A percentile compares a stretch with the other conserved stretches of the same genome.
Conservation (phyloP, 2,797 vertebrate genomes). For the Betta splendens region DNA sequence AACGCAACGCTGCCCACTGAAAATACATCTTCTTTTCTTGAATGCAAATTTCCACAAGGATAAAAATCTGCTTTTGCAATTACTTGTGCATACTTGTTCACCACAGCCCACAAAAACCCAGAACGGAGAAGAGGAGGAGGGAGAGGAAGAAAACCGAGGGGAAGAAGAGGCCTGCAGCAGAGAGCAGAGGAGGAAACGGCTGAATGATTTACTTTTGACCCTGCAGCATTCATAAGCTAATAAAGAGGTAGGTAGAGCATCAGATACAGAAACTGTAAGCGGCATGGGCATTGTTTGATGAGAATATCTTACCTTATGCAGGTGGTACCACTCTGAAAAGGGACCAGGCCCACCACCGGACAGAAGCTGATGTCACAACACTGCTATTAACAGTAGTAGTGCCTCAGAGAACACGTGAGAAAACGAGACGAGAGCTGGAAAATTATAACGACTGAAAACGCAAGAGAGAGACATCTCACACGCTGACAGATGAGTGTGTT, state of each 20-base stretch:
- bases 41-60: slow-evolving; percentile 27
- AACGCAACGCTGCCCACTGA: slow-evolving; percentile 10
- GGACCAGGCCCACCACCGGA: slow-evolving; percentile 63
- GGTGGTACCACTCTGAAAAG: slow-evolving; percentile 66
- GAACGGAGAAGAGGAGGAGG: slow-evolving; percentile 79
- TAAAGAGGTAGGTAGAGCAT: slow-evolving; percentile 67
- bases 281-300: slow-evolving; percentile 11
- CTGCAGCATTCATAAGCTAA: slow-evolving; percentile 92
- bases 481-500: slow-evolving; percentile 60
- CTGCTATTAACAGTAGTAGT: slow-evolving; percentile 43
- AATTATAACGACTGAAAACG: slow-evolving; percentile 43
- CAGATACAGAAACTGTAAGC: neutral
- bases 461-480: slow-evolving; percentile 59
- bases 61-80: slow-evolving; percentile 61
- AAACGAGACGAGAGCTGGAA: slow-evolving; percentile 26
- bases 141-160: slow-evolving; percentile 69
- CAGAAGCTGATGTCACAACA: slow-evolving; percentile 59
- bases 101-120: slow-evolving; percentile 74
- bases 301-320: slow-evolving; percentile 43
- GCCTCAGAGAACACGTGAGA: slow-evolving; percentile 34
- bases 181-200: slow-evolving; percentile 87
- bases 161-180: slow-evolving; percentile 83
- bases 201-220: slow-evolving; percentile 91
- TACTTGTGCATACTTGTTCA: slow-evolving; percentile 46
- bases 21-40: slow-evolving; percentile 10